phyloP scores from a whole-genome alignment of 37 sponge, comb jelly and placozoan genomes.

The Aphrocallistes beatrix region DNA sequence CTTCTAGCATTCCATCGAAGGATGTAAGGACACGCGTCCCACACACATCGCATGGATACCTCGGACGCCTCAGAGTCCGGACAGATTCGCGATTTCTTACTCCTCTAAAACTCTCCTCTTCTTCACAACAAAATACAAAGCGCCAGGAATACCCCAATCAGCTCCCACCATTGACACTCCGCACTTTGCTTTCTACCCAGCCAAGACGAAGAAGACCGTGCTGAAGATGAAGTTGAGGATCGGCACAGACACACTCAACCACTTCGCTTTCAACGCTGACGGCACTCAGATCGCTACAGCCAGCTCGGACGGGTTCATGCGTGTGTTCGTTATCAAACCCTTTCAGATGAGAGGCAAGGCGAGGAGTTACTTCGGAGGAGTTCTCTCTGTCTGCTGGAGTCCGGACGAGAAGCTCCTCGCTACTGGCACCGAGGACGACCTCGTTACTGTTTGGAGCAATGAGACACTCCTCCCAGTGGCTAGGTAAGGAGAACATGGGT shows the following conservation, averaged over 20 bases:
- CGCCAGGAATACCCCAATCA: not conserved
- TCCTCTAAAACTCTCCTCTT: not conserved
- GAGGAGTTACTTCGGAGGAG: constrained; percentile 85
- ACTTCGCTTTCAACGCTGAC: constrained; percentile 80
- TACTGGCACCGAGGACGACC: constrained; percentile 92
- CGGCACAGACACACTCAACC: constrained; percentile 29
- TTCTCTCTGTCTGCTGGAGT: constrained; percentile 94
- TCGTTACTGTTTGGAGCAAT: constrained; percentile 78
- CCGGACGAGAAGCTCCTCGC: constrained; percentile 80
- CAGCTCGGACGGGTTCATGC: constrained; percentile 80
- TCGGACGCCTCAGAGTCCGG: not conserved
- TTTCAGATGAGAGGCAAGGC: constrained; percentile 62
- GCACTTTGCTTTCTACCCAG: constrained; percentile 18
- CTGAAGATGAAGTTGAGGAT: not conserved
- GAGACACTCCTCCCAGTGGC: not conserved
- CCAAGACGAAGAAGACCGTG: not conserved
- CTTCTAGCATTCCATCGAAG: not conserved
- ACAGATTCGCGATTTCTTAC: not conserved
- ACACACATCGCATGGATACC: not conserved
- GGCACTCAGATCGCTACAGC: constrained; percentile 68
- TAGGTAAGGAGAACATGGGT: not conserved
- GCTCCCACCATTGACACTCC: not conserved
- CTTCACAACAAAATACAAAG: constrained; percentile 4
- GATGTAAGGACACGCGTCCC: not conserved
- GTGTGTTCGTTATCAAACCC: constrained; percentile 60